Evolutionary conservation across 2,888 invertebrate species (phyloP), one percentile per base, ranked within the genome.

Genomic region (Urechis unicinctus): DNA sequence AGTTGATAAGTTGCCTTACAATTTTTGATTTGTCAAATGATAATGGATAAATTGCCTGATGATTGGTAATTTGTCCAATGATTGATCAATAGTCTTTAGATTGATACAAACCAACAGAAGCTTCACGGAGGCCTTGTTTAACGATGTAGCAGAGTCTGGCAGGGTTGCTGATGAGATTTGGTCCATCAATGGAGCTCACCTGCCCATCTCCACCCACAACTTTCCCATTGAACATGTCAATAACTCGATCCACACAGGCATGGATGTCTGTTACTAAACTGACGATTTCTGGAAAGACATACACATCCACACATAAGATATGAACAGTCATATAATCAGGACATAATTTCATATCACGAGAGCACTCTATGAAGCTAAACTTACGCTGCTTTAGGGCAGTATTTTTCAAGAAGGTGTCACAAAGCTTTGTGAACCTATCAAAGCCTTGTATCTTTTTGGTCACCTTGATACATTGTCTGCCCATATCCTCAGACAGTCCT

Each of bases 211-310:
- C 57, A 5, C 50, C 55, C 13, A 52, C 57, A 28, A 59, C 62
- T 53, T 72, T 68, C 28, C 74, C 73, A 61, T 70, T 82, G 65
- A 85, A 83, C 68, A 83, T 78, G 61, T 84, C 83, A 56, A 85
- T 83, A 49, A 85, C 82, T 61, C 81, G 82, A 68, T 83, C 83
- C 54, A 84, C 82, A 68, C 83, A 83, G 25, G 79, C 76, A 69
- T 86, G 85, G 79, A 85, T 83, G 66, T 86, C 85, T 68, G 82
- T 82, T 30, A 85, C 83, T 55, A 86, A 74, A 54, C 81, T 81
- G 51, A 83, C 82, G 46, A 85, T 84, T 79, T 85, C 86, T 86
- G 71, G 2, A 79, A 79, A 62, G 53, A 56, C 60, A 67, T n/a
- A n/a, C n/a, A n/a, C n/a, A n/a, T n/a, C n/a, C n/a, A n/a, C n/a